These are phyloP conservation scores for Drosophila punjabiensis DNA, from an alignment of 1,140 invertebrate species.

Conservation along the genomic window DNA sequence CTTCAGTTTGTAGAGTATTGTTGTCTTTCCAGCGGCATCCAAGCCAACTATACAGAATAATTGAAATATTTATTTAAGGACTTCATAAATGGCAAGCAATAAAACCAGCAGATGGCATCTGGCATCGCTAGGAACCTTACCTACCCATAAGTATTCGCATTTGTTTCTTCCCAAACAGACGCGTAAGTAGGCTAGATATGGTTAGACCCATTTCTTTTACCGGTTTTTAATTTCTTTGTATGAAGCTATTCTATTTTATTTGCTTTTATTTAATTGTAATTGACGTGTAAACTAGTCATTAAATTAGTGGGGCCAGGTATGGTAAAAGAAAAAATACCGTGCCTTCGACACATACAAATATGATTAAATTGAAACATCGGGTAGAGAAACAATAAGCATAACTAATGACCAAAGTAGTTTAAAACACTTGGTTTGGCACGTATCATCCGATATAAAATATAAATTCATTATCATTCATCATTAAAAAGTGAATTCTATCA, in stretches of 20 bases:
- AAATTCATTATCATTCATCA: too few relatives aligned
- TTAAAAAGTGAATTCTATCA: too few relatives aligned
- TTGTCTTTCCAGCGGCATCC: constrained; percentile 99
- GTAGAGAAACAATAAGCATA: not conserved
- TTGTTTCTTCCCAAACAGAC: constrained; percentile 99
- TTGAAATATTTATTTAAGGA: not conserved
- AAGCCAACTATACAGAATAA: constrained; percentile 90
- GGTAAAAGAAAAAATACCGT: not conserved
- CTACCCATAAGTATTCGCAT: constrained; percentile 98
- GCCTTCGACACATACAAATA: not conserved
- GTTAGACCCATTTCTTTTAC: constrained; percentile 94
- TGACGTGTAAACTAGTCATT: constrained; percentile 42
- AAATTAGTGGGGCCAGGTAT: constrained; percentile 8
- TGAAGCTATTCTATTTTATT: not conserved
- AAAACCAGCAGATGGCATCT: not conserved
- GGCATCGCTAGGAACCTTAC: constrained; percentile 60
- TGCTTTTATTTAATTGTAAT: constrained; percentile 9
- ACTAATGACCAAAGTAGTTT: too few relatives aligned
- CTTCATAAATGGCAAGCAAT: not conserved
- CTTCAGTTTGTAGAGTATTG: constrained; percentile 99
- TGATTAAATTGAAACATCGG: not conserved
- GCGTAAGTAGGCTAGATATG: constrained; percentile 96
- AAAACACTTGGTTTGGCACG: too few relatives aligned
- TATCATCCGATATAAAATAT: too few relatives aligned
- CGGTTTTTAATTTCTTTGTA: not conserved